Base-by-base conservation (phyloP, 35 echinoderm and acorn worm genomes). In the Strongylocentrotus purpuratus region DNA sequence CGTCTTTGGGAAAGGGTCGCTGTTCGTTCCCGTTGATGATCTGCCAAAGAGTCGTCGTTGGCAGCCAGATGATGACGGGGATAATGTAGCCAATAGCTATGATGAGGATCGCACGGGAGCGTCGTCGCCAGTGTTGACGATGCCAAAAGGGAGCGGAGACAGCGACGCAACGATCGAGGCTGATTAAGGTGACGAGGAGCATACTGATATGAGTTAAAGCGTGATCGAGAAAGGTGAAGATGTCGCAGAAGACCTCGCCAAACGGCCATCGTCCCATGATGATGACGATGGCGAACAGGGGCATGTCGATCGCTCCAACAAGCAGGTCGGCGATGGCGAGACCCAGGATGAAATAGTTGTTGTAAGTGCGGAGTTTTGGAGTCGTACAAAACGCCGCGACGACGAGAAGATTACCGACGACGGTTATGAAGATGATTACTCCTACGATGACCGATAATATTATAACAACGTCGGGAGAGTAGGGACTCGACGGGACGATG, bases 191-290 rank as follows among this genome's bases (percentile, higher is more conserved):
- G 7, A 91, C 94, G 12, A 94, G 60, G 13, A 96, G 18, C 22
- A 88, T 58, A 4, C 90, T 86, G 5, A 33, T 47, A 47, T 96
- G 93, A 20, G 93, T 17, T 48, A 94, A 85, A 31, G 93, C 58
- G 60, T 94, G 96, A 25, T 60, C 59, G 20, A 92, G 31, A 86
- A 88, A 96, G 1, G 32, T 22, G 92, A 86, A 46, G 31, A 71
- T 85, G 33, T 87, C 58, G 32, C 95, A 96, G 15, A 94, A n/a
- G 48, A 33, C 85, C 11, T 90, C 94, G 7, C 85, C 48, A 31
- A 94, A 96, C 18, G 96, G 96, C 96, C 96, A 96, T 55, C 31
- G 86, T n/a, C 94, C 96, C 3, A 87, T 61, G 22, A 94, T 94
- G 85, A 86, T 91, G 2, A 91, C 48, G 35, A 94, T 20, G 28